These are phyloP conservation scores for Trialeurodes vaporariorum DNA, from an alignment of 1,140 invertebrate species.

Conservation along the genomic window DNA sequence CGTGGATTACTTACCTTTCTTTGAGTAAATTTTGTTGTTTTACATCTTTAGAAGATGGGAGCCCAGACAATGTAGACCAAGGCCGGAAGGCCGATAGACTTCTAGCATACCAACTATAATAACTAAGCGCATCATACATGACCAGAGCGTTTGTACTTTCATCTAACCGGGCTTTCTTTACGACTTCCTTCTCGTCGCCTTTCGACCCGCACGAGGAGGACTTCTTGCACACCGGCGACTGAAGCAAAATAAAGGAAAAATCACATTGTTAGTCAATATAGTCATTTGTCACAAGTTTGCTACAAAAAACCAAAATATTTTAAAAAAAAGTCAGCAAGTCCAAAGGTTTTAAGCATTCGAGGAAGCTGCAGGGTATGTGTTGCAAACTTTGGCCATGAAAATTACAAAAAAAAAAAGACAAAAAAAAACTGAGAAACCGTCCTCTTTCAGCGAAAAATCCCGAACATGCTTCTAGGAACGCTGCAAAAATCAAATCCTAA, in stretches of 20 bases:
- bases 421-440: no score
- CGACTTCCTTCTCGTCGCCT: background rate
- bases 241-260: background rate
- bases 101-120: background rate
- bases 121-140: background rate
- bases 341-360: no score
- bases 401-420: no score
- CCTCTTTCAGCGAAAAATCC: no score
- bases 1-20: background rate
- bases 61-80: background rate
- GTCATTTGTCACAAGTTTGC: no score
- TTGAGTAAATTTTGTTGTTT: constrained; percentile 1
- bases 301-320: no score
- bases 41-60: background rate
- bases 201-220: background rate
- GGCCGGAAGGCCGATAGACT: background rate
- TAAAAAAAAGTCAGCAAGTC: no score
- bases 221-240: background rate
- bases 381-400: no score
- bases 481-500: no score
- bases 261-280: no score
- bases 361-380: no score
- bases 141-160: background rate
- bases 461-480: no score
- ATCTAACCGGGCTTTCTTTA: background rate